phyloP scores from a whole-genome alignment of 1,140 invertebrate genomes.

The Wasmannia auropunctata region DNA sequence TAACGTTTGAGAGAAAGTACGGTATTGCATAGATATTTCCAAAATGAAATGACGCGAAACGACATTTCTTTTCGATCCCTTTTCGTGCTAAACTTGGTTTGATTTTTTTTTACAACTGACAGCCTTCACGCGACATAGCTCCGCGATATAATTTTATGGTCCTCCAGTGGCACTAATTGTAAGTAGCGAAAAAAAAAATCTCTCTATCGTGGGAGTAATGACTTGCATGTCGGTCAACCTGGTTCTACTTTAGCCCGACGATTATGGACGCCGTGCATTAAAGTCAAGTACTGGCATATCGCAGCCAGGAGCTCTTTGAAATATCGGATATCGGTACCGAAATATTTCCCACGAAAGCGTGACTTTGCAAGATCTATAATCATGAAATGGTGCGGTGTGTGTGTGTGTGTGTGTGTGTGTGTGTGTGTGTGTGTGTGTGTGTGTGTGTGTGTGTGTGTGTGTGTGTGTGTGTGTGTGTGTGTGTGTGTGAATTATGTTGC shows the following conservation, averaged over 20 bases:
- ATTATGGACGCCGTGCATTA: slow-evolving; percentile 50
- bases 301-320: slow-evolving; percentile 24
- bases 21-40: not conserved
- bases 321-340: slow-evolving; percentile 49
- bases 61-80: not conserved
- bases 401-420: too few relatives aligned
- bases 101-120: slow-evolving; percentile 63
- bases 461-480: too few relatives aligned
- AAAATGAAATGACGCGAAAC: slow-evolving; percentile 53
- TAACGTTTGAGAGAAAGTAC: not conserved
- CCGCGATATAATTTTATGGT: slow-evolving; percentile 42
- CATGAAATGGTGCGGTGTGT: not conserved
- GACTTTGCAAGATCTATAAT: slow-evolving; percentile 43
- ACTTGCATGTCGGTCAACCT: slow-evolving; percentile 25
- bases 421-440: too few relatives aligned
- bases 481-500: slow-evolving; percentile 43
- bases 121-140: slow-evolving; percentile 24
- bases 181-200: slow-evolving; percentile 52
- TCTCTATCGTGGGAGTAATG: slow-evolving; percentile 35
- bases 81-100: slow-evolving; percentile 37
- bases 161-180: slow-evolving; percentile 24
- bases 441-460: too few relatives aligned
- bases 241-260: slow-evolving; percentile 17
- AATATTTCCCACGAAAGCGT: slow-evolving; percentile 41
- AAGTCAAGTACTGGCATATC: slow-evolving; percentile 53